Percentiles rank a stretch among this genome's conserved stretches.
phyloP scores from a whole-genome alignment of 92 coral and sea anemone genomes.

The Palythoa caribaeorum region DNA sequence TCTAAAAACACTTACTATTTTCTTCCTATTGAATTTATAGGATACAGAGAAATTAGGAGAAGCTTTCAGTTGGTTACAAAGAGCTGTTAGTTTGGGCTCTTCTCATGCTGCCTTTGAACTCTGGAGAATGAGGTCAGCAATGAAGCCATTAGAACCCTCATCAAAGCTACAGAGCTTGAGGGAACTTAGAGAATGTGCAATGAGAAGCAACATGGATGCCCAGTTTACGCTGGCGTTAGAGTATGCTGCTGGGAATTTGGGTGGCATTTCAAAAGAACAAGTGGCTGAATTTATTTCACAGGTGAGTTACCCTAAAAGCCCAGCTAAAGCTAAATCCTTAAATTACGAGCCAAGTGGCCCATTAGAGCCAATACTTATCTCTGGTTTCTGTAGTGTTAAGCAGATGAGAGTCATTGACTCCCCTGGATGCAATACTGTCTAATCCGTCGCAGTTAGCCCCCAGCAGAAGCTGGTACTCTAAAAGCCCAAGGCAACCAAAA shows the following conservation, averaged over 20 bases:
- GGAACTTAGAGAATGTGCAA: constrained; percentile 90
- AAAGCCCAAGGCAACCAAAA: no score
- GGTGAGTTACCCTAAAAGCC: constrained; percentile 47
- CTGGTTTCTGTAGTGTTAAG: no score
- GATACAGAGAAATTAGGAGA: constrained; percentile 70
- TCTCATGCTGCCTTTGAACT: constrained; percentile 93
- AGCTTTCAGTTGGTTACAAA: constrained; percentile 83
- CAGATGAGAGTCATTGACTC: no score
- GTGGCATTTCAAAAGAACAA: constrained; percentile 81
- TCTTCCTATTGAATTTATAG: constrained; percentile 41
- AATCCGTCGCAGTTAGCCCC: no score
- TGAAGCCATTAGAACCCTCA: constrained; percentile 78
- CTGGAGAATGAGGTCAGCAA: constrained; percentile 78
- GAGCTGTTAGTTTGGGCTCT: constrained; percentile 82
- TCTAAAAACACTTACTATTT: neutral
- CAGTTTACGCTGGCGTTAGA: constrained; percentile 89
- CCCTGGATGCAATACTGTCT: no score
- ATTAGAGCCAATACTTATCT: no score
- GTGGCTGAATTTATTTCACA: constrained; percentile 80
- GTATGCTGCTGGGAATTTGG: constrained; percentile 89
- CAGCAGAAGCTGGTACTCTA: no score
- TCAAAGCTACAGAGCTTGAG: constrained; percentile 80
- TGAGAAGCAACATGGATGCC: constrained; percentile 80
- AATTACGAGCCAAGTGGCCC: no score
- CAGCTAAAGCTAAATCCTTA: no score